These are phyloP conservation scores for Microtus agrestis DNA, from an alignment of 2,797 vertebrate genomes.

Conservation along the genomic window DNA sequence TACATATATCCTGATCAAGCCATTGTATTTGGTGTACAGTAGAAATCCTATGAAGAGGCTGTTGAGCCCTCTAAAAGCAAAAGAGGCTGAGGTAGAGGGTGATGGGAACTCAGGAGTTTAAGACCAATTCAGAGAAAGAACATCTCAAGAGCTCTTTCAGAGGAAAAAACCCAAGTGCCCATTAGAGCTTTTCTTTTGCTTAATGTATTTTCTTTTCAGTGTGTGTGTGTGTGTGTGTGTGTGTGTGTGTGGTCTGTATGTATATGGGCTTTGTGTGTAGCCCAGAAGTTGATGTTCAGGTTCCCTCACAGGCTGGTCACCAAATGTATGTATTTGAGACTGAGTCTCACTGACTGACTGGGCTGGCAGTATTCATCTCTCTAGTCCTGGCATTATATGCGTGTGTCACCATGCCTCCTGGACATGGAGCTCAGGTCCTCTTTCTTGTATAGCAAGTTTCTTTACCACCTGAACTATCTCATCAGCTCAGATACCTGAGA, in stretches of 20 bases:
- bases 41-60: slow-evolving; percentile 21
- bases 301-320: neutral
- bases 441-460: neutral
- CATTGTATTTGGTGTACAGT: neutral
- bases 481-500: neutral
- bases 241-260: neutral
- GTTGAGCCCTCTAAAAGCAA: slow-evolving; percentile 20
- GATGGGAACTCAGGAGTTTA: neutral
- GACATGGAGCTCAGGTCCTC: neutral
- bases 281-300: neutral
- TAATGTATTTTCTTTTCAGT: slow-evolving; percentile 25
- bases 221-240: too few relatives aligned
- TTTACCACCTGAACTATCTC: neutral
- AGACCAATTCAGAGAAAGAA: neutral
- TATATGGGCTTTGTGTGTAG: neutral
- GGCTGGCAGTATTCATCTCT: neutral
- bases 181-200: slow-evolving; percentile 21
- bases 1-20: neutral
- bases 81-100: neutral
- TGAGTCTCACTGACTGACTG: neutral
- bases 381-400: neutral
- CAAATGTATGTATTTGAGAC: too few relatives aligned
- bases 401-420: neutral
- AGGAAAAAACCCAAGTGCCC: neutral
- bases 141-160: neutral